Evolutionary conservation across 2,797 vertebrate species (phyloP).

Genomic region (Pelodytes ibericus): DNA sequence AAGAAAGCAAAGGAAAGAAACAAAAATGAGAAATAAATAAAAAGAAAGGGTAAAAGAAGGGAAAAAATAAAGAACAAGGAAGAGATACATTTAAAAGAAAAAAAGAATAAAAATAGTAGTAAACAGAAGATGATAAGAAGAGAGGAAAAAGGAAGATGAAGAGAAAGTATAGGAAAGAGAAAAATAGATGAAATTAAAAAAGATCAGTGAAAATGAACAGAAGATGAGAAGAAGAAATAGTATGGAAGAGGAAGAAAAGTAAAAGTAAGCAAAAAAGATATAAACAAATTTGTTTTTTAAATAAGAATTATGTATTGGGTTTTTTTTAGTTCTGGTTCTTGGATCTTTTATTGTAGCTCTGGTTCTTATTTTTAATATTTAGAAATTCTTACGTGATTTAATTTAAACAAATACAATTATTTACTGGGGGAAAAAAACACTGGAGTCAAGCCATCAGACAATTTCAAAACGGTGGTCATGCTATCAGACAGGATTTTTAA

Average conservation of each 20-base stretch:
- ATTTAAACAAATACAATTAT: no score
- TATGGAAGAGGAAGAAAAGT: neutral
- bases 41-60: rapidly evolving
- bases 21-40: neutral
- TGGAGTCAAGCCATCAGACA: no score
- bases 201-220: neutral
- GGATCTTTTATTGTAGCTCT: no score
- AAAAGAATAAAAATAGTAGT: neutral
- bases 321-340: no score
- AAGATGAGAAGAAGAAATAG: neutral
- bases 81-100: neutral
- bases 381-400: no score
- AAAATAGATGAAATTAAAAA: neutral
- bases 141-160: neutral
- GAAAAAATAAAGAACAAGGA: rapidly evolving
- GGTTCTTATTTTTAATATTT: no score
- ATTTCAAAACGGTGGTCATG: no score
- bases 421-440: no score
- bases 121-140: neutral
- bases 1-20: no score
- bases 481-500: no score
- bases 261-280: neutral
- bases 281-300: no score
- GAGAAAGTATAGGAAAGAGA: neutral
- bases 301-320: no score